Percentiles rank a stretch among this genome's conserved stretches.
Conservation (phyloP, 2,888 invertebrate species). For the Ariolimax columbianus region DNA sequence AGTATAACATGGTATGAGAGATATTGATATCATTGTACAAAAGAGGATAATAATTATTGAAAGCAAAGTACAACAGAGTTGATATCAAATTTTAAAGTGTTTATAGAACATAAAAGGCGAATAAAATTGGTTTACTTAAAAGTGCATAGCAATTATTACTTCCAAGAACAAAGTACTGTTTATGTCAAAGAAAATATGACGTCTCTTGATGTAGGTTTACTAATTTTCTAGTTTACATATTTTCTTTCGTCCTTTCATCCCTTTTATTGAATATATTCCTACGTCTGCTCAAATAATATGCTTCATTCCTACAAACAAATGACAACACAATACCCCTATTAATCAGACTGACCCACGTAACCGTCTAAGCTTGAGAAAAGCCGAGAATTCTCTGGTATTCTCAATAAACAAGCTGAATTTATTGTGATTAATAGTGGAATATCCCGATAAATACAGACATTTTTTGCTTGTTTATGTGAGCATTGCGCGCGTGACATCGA, state of each 20-base stretch:
- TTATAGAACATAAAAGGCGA: no score
- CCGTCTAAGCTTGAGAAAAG: neutral
- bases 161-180: no score
- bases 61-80: no score
- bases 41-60: no score
- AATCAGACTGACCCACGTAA: neutral
- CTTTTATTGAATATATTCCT: neutral
- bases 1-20: no score
- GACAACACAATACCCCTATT: neutral
- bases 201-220: no score
- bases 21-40: no score
- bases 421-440: conserved; percentile 41
- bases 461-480: conserved; percentile 14
- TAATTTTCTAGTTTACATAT: neutral
- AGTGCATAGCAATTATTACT: no score
- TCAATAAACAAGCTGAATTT: conserved; percentile 17
- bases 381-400: neutral
- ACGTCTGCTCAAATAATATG: neutral
- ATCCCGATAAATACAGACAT: conserved; percentile 12
- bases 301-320: neutral
- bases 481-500: neutral
- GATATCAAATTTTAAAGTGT: no score
- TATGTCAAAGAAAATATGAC: no score
- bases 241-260: neutral
- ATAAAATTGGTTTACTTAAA: no score